Percentiles rank a stretch among this genome's conserved stretches.
Conservation (phyloP, 2,888 invertebrate species). For the Hypomecis punctinalis region DNA sequence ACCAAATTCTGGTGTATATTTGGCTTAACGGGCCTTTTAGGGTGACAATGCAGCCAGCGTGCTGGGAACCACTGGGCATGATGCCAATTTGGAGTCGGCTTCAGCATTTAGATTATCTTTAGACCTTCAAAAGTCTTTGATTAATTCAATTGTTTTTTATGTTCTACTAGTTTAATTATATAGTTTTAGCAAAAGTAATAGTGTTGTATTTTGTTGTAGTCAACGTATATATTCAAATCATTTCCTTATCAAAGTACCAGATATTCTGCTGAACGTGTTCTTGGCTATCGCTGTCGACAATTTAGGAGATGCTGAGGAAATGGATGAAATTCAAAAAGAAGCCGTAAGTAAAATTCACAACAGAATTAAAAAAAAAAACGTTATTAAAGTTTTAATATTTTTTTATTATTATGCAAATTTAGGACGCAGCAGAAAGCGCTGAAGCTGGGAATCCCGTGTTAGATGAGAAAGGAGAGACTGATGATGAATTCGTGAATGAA, state of each 20-base stretch:
- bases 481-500: conserved; percentile 87
- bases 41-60: too few relatives aligned
- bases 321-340: conserved; percentile 97
- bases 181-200: too few relatives aligned
- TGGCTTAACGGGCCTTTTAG: too few relatives aligned
- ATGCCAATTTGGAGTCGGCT: too few relatives aligned
- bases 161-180: too few relatives aligned
- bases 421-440: conserved; percentile 71
- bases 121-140: too few relatives aligned
- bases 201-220: too few relatives aligned
- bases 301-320: conserved; percentile 98
- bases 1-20: too few relatives aligned
- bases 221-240: not conserved
- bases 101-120: too few relatives aligned
- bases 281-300: conserved; percentile 99
- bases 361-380: not conserved
- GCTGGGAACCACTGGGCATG: too few relatives aligned
- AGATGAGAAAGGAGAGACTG: conserved; percentile 85
- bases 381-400: too few relatives aligned
- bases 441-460: conserved; percentile 76
- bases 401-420: not conserved
- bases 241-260: conserved; percentile 74
- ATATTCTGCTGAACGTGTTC: conserved; percentile 99
- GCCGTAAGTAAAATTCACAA: conserved; percentile 76
- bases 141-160: too few relatives aligned